Percentiles rank a stretch among this genome's conserved stretches.
Evolutionary conservation across 2,888 invertebrate species (phyloP).

Genomic region (Leptopilina myrica): DNA sequence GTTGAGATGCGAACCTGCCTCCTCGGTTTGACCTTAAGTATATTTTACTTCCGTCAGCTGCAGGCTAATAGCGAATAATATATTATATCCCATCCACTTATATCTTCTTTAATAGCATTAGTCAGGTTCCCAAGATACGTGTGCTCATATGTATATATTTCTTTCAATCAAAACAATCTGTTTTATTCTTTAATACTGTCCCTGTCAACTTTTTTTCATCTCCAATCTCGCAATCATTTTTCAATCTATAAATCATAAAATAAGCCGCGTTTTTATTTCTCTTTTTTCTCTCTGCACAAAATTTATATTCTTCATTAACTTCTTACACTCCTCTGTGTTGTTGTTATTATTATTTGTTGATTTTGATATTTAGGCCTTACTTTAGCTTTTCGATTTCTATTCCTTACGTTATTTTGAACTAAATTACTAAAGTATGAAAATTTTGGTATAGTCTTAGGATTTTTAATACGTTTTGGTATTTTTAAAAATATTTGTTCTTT

Average conservation of each 20-base stretch:
- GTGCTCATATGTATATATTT: conserved; percentile 26
- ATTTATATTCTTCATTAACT: conserved; percentile 4
- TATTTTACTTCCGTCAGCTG: conserved; percentile 73
- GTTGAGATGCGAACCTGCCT: conserved; percentile 71
- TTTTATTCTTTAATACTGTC: conserved; percentile 19
- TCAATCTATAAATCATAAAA: conserved; percentile 18
- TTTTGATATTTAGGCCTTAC: too few relatives aligned
- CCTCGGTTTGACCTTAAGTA: conserved; percentile 68
- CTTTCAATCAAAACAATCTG: conserved; percentile 22
- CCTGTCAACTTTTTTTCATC: conserved; percentile 11
- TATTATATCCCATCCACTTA: conserved; percentile 44
- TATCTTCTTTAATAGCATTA: conserved; percentile 34
- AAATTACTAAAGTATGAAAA: too few relatives aligned
- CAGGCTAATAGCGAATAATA: conserved; percentile 71
- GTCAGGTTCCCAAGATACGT: conserved; percentile 40
- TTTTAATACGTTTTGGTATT: background rate
- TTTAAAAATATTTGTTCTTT: background rate
- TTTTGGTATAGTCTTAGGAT: too few relatives aligned
- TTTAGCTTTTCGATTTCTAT: too few relatives aligned
- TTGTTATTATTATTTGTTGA: background rate
- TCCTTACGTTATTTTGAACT: too few relatives aligned
- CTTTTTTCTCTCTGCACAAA: background rate
- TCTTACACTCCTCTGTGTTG: background rate
- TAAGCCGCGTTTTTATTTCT: background rate
- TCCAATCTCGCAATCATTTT: background rate